Percentiles rank a stretch among this genome's conserved stretches.
Conservation (phyloP, 2,888 invertebrate species). For the Prenolepis imparis region DNA sequence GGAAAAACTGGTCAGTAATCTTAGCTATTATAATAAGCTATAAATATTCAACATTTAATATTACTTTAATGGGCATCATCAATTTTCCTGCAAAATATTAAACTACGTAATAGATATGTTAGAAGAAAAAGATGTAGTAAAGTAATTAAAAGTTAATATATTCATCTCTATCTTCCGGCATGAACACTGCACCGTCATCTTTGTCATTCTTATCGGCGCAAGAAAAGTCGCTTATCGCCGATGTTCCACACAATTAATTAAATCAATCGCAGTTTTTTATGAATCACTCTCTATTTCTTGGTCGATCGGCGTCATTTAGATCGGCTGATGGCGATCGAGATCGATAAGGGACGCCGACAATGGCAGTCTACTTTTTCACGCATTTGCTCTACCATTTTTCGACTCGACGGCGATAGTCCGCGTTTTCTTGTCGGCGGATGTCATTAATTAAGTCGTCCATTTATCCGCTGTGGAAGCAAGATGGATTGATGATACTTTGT, state of each 20-base stretch:
- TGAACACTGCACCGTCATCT: constrained; percentile 24
- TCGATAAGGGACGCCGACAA: constrained; percentile 64
- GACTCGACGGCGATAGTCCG: constrained; percentile 13
- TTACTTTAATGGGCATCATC: background rate
- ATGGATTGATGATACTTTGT: constrained; percentile 41
- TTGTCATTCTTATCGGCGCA: constrained; percentile 29
- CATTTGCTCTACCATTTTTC: constrained; percentile 47
- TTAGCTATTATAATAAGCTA: background rate
- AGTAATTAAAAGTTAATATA: constrained; percentile 12
- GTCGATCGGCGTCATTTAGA: constrained; percentile 55
- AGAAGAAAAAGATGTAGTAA: background rate
- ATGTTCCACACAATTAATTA: constrained; percentile 44
- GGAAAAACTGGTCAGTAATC: background rate
- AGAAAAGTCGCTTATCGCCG: constrained; percentile 18
- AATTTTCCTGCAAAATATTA: background rate
- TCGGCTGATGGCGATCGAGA: constrained; percentile 62
- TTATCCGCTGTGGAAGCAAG: constrained; percentile 43
- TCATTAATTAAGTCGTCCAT: constrained; percentile 54
- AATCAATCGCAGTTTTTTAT: constrained; percentile 36
- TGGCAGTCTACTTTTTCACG: constrained; percentile 41
- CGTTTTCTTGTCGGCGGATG: constrained; percentile 47
- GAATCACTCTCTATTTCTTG: constrained; percentile 13
- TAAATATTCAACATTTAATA: background rate
- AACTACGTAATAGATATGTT: background rate
- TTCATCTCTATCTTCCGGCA: constrained; percentile 19